Evolutionary conservation across 2,888 invertebrate genomes (phyloP).

Genomic region (Imbricaverruca yamaguchii): DNA sequence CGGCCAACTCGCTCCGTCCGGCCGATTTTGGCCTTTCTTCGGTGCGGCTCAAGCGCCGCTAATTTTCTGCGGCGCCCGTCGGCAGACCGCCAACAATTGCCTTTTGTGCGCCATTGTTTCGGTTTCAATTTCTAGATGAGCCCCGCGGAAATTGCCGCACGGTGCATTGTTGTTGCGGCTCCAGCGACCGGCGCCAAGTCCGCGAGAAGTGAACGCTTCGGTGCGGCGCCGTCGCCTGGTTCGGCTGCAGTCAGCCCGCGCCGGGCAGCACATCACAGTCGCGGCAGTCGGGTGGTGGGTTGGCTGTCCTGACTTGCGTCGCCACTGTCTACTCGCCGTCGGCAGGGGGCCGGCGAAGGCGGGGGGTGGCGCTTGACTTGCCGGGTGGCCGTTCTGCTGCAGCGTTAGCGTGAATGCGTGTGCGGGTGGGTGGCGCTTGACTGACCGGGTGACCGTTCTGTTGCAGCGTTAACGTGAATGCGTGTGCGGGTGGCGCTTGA

Average conservation of each 20-base stretch:
- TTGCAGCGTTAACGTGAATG: constrained; percentile 7
- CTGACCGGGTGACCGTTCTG: neutral
- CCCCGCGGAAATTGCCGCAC: neutral
- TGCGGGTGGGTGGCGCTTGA: no score
- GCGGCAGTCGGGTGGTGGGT: neutral
- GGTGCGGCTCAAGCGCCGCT: neutral
- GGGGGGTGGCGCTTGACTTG: no score
- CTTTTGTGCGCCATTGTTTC: neutral
- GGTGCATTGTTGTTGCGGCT: neutral
- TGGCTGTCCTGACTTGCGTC: neutral
- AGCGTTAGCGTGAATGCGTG: no score
- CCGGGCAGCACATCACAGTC: neutral
- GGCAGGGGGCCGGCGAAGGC: no score
- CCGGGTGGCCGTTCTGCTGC: no score
- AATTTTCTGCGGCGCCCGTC: neutral
- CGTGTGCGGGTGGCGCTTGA: no score
- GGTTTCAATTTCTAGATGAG: neutral
- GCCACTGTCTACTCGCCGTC: no score
- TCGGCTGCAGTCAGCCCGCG: neutral
- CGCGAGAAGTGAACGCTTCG: neutral
- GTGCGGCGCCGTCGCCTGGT: neutral
- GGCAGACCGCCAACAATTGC: neutral
- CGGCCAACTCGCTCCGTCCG: neutral
- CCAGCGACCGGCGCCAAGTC: neutral
- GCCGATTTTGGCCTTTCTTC: no score